Evolutionary conservation across 2,888 invertebrate species (phyloP).

Genomic region (Asteroscopus sphinx): DNA sequence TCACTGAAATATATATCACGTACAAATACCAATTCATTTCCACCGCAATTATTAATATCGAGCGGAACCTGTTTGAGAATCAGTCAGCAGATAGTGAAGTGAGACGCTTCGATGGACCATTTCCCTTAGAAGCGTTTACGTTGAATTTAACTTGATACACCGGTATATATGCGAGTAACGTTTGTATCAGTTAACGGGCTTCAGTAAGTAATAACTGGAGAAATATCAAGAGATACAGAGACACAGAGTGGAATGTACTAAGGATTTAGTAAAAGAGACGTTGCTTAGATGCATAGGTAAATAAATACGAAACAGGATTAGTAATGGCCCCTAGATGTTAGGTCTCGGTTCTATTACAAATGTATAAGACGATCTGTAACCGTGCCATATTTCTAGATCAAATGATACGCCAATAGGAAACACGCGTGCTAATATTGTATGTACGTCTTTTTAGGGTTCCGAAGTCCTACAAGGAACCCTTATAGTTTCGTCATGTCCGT

Average conservation of each 20-base stretch:
- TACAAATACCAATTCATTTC: slow-evolving; percentile 24
- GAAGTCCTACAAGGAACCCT: too few species aligned
- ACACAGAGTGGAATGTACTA: not conserved
- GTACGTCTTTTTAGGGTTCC: too few species aligned
- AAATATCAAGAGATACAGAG: slow-evolving; percentile 8
- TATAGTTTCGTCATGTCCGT: too few species aligned
- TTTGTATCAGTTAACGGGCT: slow-evolving; percentile 27
- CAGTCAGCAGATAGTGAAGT: slow-evolving; percentile 44
- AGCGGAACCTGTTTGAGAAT: slow-evolving; percentile 52
- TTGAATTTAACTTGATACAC: slow-evolving; percentile 57
- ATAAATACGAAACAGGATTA: not conserved
- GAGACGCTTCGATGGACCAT: slow-evolving; percentile 61
- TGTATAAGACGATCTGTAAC: too few species aligned
- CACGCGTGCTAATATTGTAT: too few species aligned
- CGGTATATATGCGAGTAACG: slow-evolving; percentile 18
- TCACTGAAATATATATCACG: not conserved
- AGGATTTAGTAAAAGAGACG: not conserved
- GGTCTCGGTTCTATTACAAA: too few species aligned
- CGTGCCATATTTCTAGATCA: too few species aligned
- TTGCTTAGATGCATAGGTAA: not conserved
- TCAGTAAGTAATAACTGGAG: slow-evolving; percentile 8
- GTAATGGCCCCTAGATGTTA: too few species aligned
- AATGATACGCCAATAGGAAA: too few species aligned
- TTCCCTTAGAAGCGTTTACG: slow-evolving; percentile 61
- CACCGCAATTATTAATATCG: slow-evolving; percentile 13